Evolutionary conservation across 2,888 invertebrate genomes (phyloP), one percentile per base, ranked within the genome.

Genomic region (Pandemis corylana): DNA sequence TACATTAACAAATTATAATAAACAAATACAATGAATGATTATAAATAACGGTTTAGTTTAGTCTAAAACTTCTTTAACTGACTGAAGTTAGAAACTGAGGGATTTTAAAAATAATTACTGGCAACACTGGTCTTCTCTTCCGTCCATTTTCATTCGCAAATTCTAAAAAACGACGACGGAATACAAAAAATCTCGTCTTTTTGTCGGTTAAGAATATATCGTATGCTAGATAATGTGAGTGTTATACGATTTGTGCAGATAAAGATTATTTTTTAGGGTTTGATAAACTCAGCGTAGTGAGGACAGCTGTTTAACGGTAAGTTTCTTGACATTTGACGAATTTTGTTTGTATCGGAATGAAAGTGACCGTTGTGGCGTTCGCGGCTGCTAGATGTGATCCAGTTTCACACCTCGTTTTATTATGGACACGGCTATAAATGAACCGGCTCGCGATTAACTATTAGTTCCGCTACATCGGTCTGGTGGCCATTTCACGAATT

Each of bases 81-180:
- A 36, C 28, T 36, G 28, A 36, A 36, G 28, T 36, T 36, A 12
- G 10, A 12, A 46, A 56, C 20, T 56, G 3, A 20, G 56, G 56
- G 13, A 36, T 59, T 68, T 46, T 15, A 28, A 42, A 20, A 12
- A 13, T 42, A 36, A 10, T 2, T 28, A 46, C 76, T 85, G 84
- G 90, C 83, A 90, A 90, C 87, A 88, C 80, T 82, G 42, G 63
- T 67, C 36, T 49, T 42, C 42, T 77, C 76, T 79, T 87, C 89
- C 91, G 88, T 91, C 92, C 92, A 92, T 93, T 91, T 93, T 93
- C 91, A 87, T 90, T 91, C 87, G 84, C 87, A 88, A 91, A 91
- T 86, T 88, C 81, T 88, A 89, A 91, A 93, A 92, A 92, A 93
- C 91, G 91, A 90, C 92, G 88, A 88, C 88, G 85, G 82, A 89